These are phyloP conservation scores for Vicugna pacos DNA, from an alignment of 2,113 vertebrate genomes.

Conservation along the genomic window DNA sequence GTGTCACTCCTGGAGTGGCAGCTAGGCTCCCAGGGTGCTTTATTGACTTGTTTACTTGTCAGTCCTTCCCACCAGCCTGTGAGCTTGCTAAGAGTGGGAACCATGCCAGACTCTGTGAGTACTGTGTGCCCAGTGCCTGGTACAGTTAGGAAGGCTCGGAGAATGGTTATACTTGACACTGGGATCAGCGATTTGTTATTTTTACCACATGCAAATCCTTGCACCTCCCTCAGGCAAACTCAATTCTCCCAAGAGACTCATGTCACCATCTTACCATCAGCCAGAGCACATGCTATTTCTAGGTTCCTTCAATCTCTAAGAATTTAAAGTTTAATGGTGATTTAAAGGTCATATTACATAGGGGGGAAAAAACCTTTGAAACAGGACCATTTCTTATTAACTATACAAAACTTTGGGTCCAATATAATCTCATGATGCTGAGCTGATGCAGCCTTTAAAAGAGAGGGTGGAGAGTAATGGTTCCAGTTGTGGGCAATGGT, in stretches of 20 bases:
- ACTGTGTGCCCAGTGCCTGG: not conserved
- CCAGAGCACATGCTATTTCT: not conserved
- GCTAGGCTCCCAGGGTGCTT: not conserved
- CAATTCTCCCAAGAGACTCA: not conserved
- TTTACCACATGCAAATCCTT: not conserved
- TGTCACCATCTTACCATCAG: not conserved
- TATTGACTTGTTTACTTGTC: not conserved
- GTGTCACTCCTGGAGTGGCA: not conserved
- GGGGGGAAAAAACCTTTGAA: not conserved
- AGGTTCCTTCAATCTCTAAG: not conserved
- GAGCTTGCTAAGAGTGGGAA: not conserved
- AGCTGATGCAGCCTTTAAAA: not conserved
- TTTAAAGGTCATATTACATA: not conserved
- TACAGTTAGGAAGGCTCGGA: not conserved
- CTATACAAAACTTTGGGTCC: not conserved
- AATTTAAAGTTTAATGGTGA: not conserved
- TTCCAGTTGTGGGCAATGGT: not conserved
- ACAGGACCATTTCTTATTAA: not conserved
- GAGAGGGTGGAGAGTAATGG: not conserved
- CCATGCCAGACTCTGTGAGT: not conserved
- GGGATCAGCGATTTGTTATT: not conserved
- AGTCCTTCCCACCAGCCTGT: not conserved
- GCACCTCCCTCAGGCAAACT: not conserved
- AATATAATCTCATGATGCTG: not conserved
- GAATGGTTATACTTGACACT: not conserved